Base-by-base conservation (phyloP, 2,113 vertebrate species). In the Oryzias melastigma region DNA sequence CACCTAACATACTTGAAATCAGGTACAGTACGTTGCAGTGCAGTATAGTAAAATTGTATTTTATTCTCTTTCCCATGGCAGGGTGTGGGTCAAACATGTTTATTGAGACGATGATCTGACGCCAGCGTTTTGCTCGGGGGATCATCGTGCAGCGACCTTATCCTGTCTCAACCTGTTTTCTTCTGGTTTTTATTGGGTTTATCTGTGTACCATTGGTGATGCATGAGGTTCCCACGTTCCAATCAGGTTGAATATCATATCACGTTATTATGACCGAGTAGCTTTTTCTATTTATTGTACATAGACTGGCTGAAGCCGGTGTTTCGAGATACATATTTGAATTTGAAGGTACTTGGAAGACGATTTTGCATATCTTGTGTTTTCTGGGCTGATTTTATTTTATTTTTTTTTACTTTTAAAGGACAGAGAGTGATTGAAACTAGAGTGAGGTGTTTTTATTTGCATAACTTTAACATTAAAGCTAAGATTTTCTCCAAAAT, bases 311-410 rank as follows among this genome's bases (percentile, higher is more conserved):
- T 67, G 13, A 91, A 71, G 53, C 83, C 57, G 40, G 29, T 76
- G 81, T 61, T 24, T 60, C 22, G 49, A 60, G 29, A 57, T 44
- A 35, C 22, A 63, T 24, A 14, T 19, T 88, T 63, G 78, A 76
- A 60, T 75, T 79, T 72, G 20, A 55, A 61, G 50, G 20, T 69
- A 47, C 65, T 62, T 27, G 14, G 60, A 84, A 81, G 68, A 88
- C 90, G 91, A 82, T 95, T 97, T 94, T 95, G 95, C 94, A 96
- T 96, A 95, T 95, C 94, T 96, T 95, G 95, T 95, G 93, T 93
- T 92, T 73, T 77, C 79, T 19, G 58, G 52, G 60, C 35, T 8
- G 8, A 3, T 10, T 8, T 12, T 35, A 35, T 78, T 69, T 67
- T 70, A 17, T 61, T 57, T 16, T 35, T 50, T 18, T 15, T 47